phyloP scores from a whole-genome alignment of 2,888 invertebrate species.

The Allygus modestus region DNA sequence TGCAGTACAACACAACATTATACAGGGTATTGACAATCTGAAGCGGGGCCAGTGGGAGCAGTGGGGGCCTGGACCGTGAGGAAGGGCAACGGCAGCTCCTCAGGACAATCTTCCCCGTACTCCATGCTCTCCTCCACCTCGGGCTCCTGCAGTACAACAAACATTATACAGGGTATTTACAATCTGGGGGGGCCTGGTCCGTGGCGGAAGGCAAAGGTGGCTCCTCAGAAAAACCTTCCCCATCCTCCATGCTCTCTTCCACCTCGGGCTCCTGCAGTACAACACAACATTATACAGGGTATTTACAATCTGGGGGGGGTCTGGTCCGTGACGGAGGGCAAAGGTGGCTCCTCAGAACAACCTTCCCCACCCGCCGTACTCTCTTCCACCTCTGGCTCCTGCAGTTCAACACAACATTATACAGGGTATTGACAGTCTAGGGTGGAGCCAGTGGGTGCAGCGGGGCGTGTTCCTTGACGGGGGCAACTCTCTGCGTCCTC shows the following conservation, averaged over 20 bases:
- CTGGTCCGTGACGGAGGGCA: constrained; percentile 25
- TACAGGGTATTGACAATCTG: not conserved
- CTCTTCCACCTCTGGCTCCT: constrained; percentile 71
- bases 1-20: constrained; percentile 53
- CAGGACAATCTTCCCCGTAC: constrained; percentile 70
- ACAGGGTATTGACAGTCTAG: too few relatives aligned
- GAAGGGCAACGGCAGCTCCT: constrained; percentile 61
- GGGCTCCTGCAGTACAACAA: too few relatives aligned
- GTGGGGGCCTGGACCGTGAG: not conserved
- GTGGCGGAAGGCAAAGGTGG: not conserved
- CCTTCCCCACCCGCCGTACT: constrained; percentile 71
- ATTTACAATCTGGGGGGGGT: too few relatives aligned
- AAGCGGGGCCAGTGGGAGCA: too few relatives aligned
- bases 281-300: too few relatives aligned
- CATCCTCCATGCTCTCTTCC: constrained; percentile 71
- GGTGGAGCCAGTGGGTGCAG: not conserved
- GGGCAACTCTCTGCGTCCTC: constrained; percentile 71
- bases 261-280: constrained; percentile 71
- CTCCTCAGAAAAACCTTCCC: constrained; percentile 69
- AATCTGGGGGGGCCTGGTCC: constrained; percentile 3
- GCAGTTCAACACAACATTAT: too few relatives aligned
- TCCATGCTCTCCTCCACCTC: constrained; percentile 71
- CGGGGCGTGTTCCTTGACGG: constrained; percentile 61
- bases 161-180: too few relatives aligned
- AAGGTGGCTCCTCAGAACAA: constrained; percentile 66